Conservation (phyloP, 1,140 invertebrate species). For the Diorhabda elongata region DNA sequence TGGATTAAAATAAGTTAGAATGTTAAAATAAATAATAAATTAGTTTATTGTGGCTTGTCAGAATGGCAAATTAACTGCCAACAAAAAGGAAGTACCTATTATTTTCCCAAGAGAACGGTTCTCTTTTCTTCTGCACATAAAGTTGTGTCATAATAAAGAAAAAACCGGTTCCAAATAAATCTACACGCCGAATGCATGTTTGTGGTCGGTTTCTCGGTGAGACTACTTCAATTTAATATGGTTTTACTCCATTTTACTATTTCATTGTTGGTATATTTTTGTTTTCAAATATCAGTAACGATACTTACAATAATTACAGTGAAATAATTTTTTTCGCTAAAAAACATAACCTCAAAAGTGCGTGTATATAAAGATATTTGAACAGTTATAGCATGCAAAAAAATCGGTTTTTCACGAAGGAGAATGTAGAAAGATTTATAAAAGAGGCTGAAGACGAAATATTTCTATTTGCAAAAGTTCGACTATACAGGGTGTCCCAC, state of each 20-base stretch:
- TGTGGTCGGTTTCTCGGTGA: conserved; percentile 16
- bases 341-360: too few relatives aligned
- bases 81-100: conserved; percentile 25
- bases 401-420: too few relatives aligned
- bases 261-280: conserved; percentile 1
- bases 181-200: conserved; percentile 15
- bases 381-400: too few relatives aligned
- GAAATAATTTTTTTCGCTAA: too few relatives aligned
- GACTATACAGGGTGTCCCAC: too few relatives aligned
- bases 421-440: too few relatives aligned
- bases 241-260: conserved; percentile 6
- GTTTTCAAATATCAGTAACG: background rate
- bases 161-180: conserved; percentile 24
- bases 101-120: conserved; percentile 30
- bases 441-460: too few relatives aligned
- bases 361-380: too few relatives aligned
- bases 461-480: too few relatives aligned
- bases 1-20: too few relatives aligned
- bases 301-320: too few relatives aligned
- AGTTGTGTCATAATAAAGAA: conserved; percentile 27
- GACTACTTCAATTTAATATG: conserved; percentile 17
- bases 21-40: too few relatives aligned
- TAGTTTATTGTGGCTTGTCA: background rate
- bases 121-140: conserved; percentile 29
- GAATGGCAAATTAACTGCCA: conserved; percentile 22